A percentile compares a stretch with the other conserved stretches of the same genome.
phyloP scores from a whole-genome alignment of 2,113 vertebrate genomes.

The Periophthalmus modestus region DNA sequence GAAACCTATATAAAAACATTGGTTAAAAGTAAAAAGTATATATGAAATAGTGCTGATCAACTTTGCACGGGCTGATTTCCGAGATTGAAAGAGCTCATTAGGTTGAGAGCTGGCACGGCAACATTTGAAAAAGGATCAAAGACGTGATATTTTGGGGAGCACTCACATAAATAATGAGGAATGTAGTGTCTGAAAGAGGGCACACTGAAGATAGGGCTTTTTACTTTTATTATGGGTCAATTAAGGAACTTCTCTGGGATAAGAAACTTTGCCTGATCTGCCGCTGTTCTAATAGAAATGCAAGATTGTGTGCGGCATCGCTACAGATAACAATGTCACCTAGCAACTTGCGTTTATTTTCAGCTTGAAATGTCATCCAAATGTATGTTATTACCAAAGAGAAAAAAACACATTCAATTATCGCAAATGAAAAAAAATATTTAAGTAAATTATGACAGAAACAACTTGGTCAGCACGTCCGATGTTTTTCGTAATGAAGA shows the following conservation, averaged over 20 bases:
- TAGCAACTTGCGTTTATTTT: not conserved
- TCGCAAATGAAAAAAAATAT: not conserved
- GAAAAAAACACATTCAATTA: not conserved
- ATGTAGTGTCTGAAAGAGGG: slow-evolving; percentile 8
- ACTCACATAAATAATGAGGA: slow-evolving; percentile 41
- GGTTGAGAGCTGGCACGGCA: slow-evolving; percentile 24
- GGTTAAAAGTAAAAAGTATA: not conserved
- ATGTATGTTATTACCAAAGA: not conserved
- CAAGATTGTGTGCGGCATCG: not conserved
- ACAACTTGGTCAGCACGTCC: too few species aligned
- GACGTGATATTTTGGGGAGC: slow-evolving; percentile 22
- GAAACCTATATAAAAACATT: not conserved
- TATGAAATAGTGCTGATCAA: slow-evolving; percentile 2
- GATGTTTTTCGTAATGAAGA: too few species aligned
- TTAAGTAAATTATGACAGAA: too few species aligned
- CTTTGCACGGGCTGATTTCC: slow-evolving; percentile 6
- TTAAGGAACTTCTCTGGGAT: not conserved
- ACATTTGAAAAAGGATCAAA: slow-evolving; percentile 39
- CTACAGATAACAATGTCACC: not conserved
- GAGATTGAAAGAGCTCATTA: slow-evolving; percentile 28
- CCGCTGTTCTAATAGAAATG: not conserved
- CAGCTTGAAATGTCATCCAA: not conserved
- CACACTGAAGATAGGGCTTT: slow-evolving; percentile 7
- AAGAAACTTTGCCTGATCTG: not conserved
- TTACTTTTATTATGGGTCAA: slow-evolving; percentile 4